These are phyloP conservation scores for Eptatretus burgeri DNA, from an alignment of 2,113 vertebrate genomes.

Conservation along the genomic window DNA sequence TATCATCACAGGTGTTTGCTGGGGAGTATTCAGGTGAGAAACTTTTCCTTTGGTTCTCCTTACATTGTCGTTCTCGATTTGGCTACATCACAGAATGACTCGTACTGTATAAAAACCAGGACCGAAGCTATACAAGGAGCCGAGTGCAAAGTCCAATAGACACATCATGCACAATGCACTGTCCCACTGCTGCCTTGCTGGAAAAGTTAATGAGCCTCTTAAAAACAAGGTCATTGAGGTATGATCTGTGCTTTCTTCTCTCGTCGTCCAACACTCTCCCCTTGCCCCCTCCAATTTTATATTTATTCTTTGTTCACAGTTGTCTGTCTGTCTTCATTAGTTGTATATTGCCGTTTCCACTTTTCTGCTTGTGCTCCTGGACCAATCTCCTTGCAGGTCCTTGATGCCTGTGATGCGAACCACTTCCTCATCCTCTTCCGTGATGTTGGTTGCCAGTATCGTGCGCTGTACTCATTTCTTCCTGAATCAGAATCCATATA, in stretches of 20 bases:
- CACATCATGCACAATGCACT: slow-evolving; percentile 70
- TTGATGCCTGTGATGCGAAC: slow-evolving; percentile 45
- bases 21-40: slow-evolving; percentile 50
- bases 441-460: slow-evolving; percentile 54
- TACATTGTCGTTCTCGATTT: not conserved
- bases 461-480: slow-evolving; percentile 46
- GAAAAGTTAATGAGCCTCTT: slow-evolving; percentile 59
- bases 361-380: too few species aligned
- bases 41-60: too few species aligned
- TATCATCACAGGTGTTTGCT: slow-evolving; percentile 47
- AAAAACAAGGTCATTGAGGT: slow-evolving; percentile 75
- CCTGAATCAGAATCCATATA: slow-evolving; percentile 43
- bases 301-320: too few species aligned
- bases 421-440: slow-evolving; percentile 76
- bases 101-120: slow-evolving; percentile 16
- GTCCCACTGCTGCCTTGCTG: slow-evolving; percentile 58
- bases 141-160: slow-evolving; percentile 74
- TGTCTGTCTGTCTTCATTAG: not conserved
- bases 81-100: not conserved
- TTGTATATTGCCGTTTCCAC: too few species aligned
- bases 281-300: not conserved
- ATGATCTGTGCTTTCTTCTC: slow-evolving; percentile 10
- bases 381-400: slow-evolving; percentile 22
- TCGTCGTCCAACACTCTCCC: not conserved
- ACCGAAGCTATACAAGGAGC: slow-evolving; percentile 66